Conservation (phyloP, 1,140 invertebrate genomes). For the Agrilus planipennis region DNA sequence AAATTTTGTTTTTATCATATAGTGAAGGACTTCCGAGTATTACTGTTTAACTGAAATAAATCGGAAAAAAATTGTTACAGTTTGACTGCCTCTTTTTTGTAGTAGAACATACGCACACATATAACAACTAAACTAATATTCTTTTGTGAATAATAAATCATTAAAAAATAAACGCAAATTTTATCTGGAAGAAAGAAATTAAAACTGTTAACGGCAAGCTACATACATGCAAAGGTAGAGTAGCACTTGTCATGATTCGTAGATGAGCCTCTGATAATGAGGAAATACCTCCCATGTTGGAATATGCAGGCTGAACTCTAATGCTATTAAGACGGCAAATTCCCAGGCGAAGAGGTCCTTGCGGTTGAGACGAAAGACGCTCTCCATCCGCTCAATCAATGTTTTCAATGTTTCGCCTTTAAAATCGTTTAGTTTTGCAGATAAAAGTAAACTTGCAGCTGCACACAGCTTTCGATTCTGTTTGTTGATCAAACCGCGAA, state of each 20-base stretch:
- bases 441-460: conserved; percentile 83
- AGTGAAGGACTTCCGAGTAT: too few relatives aligned
- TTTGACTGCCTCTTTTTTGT: too few relatives aligned
- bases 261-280: conserved; percentile 86
- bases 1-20: too few relatives aligned
- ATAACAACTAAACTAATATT: too few relatives aligned
- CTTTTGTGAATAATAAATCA: too few relatives aligned
- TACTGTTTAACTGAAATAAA: too few relatives aligned
- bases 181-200: too few relatives aligned
- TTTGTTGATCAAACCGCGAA: conserved; percentile 88
- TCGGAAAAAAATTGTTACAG: too few relatives aligned
- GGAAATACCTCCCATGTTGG: conserved; percentile 85
- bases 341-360: conserved; percentile 85
- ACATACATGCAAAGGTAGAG: too few relatives aligned
- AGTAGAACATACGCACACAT: too few relatives aligned
- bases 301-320: conserved; percentile 89
- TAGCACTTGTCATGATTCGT: conserved; percentile 61
- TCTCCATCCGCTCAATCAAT: conserved; percentile 86
- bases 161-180: too few relatives aligned
- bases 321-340: conserved; percentile 86
- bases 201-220: too few relatives aligned
- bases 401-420: conserved; percentile 78
- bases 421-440: conserved; percentile 93
- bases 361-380: conserved; percentile 76
- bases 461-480: conserved; percentile 91